Base-by-base conservation (phyloP, 2,113 vertebrate genomes). In the Dascyllus trimaculatus region DNA sequence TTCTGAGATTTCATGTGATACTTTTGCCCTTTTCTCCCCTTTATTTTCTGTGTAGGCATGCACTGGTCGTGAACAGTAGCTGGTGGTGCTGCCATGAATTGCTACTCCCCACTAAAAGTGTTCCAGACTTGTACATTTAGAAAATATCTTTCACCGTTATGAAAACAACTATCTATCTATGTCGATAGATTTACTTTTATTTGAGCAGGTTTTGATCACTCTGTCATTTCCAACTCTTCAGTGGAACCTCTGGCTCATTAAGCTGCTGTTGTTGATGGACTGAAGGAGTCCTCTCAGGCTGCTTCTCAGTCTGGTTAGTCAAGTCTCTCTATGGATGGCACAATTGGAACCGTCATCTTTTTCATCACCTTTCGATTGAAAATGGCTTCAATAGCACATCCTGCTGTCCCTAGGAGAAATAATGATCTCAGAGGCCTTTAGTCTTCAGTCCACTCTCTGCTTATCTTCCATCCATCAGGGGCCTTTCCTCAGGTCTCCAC, bases 161-260 rank as follows among this genome's bases (percentile, higher is more conserved):
- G 9, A 17, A 19, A 15, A 19, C 48, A n/a, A n/a, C n/a, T n/a
- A 49, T 49, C 40, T 40, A 49, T 63, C 11, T 6, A n/a, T 40
- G 2, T 19, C 43, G 22, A 32, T 32, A n/a, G 13, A 61, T 46
- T 48, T 2, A 21, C 2, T 52, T 43, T 26, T 1, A 3, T 38
- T 38, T 56, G 43, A 18, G 8, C 38, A 24, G 21, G n/a, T 49
- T 38, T 29, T 59, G 1, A 58, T 1, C 8, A 48, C 0, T 51
- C 18, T 75, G 66, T 63, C 13, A 11, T 1, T 53, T 75, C 53
- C 14, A 14, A 40, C 52, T 45, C 70, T 61, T 67, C 1, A 3
- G 19, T 13, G 64, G 45, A 82, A 87, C 77, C 85, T 85, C 57
- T 62, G 80, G 67, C 82, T 90, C 78, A 84, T 75, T 87, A 78